Evolutionary conservation across 2,888 invertebrate genomes (phyloP).

Genomic region (Schizaphis graminum): DNA sequence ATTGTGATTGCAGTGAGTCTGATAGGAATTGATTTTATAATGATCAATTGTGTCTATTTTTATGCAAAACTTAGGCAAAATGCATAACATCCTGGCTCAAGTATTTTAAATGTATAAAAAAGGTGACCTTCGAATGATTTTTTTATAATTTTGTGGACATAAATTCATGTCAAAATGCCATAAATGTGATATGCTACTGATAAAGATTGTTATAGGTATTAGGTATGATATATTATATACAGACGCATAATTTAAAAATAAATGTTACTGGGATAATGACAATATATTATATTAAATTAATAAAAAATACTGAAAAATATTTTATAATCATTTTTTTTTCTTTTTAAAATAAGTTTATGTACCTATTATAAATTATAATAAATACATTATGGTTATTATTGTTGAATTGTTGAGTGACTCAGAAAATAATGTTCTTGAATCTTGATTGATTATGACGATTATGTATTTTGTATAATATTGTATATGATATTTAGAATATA

Average conservation of each 20-base stretch:
- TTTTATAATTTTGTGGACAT: not conserved
- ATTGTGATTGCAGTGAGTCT: not conserved
- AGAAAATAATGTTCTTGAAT: not conserved
- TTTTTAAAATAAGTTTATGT: not conserved
- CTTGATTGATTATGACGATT: not conserved
- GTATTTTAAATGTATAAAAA: not conserved
- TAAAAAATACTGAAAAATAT: not conserved
- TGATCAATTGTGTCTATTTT: not conserved
- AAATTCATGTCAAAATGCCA: not conserved
- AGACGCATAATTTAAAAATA: not conserved
- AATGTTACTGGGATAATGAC: not conserved
- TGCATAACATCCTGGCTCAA: not conserved
- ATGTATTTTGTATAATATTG: no score
- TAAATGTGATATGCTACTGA: not conserved
- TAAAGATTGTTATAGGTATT: not conserved
- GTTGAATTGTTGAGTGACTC: not conserved
- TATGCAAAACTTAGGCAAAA: not conserved
- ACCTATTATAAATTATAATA: not conserved
- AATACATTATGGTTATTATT: not conserved
- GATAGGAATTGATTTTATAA: not conserved
- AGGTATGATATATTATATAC: not conserved
- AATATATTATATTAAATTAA: no score
- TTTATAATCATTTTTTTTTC: not conserved
- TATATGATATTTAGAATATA: no score
- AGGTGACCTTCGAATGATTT: fast-evolving